Evolutionary conservation across 1,140 invertebrate species (phyloP).

Genomic region (Aporrectodea caliginosa): DNA sequence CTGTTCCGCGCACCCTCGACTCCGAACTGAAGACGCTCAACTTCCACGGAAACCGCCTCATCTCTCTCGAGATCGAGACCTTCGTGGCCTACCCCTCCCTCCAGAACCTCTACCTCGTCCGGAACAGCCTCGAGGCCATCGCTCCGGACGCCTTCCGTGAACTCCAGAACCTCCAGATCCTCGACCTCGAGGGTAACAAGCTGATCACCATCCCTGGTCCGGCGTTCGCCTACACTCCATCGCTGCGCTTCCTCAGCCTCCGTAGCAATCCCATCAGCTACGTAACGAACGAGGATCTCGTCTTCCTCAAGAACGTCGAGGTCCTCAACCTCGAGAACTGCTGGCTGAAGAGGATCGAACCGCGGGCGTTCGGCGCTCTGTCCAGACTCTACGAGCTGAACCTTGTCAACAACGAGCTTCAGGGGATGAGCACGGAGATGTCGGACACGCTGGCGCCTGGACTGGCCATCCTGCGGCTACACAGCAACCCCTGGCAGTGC

Average conservation of each 20-base stretch:
- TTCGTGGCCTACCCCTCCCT: conserved; percentile 43
- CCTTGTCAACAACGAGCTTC: conserved; percentile 43
- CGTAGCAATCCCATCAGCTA: conserved; percentile 40
- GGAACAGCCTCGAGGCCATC: conserved; percentile 42
- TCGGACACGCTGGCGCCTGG: not conserved
- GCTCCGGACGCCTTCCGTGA: conserved; percentile 38
- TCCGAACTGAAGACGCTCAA: conserved; percentile 37
- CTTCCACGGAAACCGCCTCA: conserved; percentile 38
- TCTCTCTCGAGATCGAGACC: conserved; percentile 32
- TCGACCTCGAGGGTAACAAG: conserved; percentile 46
- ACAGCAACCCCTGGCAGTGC: conserved; percentile 48
- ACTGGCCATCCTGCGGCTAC: conserved; percentile 36
- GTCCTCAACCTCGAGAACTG: conserved; percentile 34
- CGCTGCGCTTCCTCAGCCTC: conserved; percentile 39
- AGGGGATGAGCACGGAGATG: conserved; percentile 27
- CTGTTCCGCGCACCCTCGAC: conserved; percentile 42
- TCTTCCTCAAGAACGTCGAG: conserved; percentile 38
- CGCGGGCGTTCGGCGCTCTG: conserved; percentile 13
- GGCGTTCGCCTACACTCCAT: conserved; percentile 35
- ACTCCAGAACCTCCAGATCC: conserved; percentile 37
- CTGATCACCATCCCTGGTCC: conserved; percentile 38
- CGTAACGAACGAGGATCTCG: conserved; percentile 40
- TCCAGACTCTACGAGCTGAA: conserved; percentile 29
- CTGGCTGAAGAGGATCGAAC: conserved; percentile 21
- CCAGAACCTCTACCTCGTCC: conserved; percentile 40